These are phyloP conservation scores for Masnerella sp. DNA, from an alignment of 2,888 invertebrate genomes.

Conservation along the genomic window DNA sequence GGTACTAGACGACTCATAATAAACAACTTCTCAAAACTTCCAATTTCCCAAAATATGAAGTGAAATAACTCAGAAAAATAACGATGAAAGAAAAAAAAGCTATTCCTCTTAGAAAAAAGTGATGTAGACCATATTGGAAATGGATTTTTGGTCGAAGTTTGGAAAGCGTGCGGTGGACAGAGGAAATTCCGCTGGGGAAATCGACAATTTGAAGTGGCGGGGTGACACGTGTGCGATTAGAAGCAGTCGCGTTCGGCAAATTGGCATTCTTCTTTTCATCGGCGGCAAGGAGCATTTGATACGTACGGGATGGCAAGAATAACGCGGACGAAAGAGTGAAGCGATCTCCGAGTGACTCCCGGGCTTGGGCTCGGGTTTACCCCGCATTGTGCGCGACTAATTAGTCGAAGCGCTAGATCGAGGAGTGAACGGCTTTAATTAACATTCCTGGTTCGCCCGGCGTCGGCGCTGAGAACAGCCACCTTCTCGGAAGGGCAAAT, in stretches of 20 bases:
- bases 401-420: slow-evolving; percentile 77
- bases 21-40: no score
- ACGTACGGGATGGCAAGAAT: slow-evolving; percentile 65
- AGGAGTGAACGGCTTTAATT: slow-evolving; percentile 77
- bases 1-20: no score
- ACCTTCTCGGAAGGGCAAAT: slow-evolving; percentile 72
- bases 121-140: no score
- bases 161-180: slow-evolving; percentile 50
- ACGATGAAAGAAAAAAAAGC: no score
- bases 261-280: slow-evolving; percentile 73
- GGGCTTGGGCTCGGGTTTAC: slow-evolving; percentile 63
- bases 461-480: slow-evolving; percentile 62
- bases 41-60: no score
- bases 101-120: no score
- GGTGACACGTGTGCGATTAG: not conserved
- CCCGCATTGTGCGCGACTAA: slow-evolving; percentile 76
- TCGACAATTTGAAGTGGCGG: slow-evolving; percentile 59
- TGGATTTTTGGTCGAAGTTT: no score
- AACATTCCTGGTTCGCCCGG: slow-evolving; percentile 75
- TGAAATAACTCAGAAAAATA: no score
- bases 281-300: slow-evolving; percentile 68
- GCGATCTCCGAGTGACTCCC: slow-evolving; percentile 69
- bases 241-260: slow-evolving; percentile 64
- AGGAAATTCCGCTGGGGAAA: slow-evolving; percentile 64
- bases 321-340: slow-evolving; percentile 66